Evolutionary conservation across 2,888 invertebrate species (phyloP), one percentile per base, ranked within the genome.

Genomic region (Elmis aenea): DNA sequence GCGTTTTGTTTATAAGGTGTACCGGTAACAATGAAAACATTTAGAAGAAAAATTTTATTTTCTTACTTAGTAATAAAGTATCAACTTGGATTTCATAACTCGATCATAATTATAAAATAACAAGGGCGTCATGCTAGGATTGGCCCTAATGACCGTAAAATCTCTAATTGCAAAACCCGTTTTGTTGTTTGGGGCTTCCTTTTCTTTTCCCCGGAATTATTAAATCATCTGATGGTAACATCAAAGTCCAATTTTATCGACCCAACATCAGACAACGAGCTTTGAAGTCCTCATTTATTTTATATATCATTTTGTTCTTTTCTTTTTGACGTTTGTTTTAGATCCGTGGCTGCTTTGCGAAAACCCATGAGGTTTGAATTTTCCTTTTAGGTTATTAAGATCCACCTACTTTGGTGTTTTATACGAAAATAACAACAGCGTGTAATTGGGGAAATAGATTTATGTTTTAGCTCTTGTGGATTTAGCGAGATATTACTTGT

Each of bases 151-250:
- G 45, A 36, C 40, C 37, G 41, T 31, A 41, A 43, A 41, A 42
- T 45, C 29, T 40, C 39, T 50, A 50, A 50, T 48, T 47, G 44
- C 36, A 32, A 41, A 48, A 44, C 28, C 37, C 42, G 42, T 39
- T 44, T 44, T 30, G 37, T 28, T 36, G 33, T 39, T 42, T 44
- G 34, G 13, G 37, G 38, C 36, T 46, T 36, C 41, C 28, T 49
- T 43, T 41, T 38, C 35, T 31, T 26, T 30, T 33, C 18, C 38
- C 13, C n/a, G 28, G 45, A 42, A 44, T 51, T 50, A 51, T 51
- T 51, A 48, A 51, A 51, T 51, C 51, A 51, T 39, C 43, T 45
- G 41, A 45, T 48, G 45, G 39, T 35, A 45, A 45, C 45, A 45
- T 48, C 45, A 45, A 48, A 48, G 47, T 40, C 38, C 29, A 35